Base-by-base conservation (phyloP, 92 coral and sea anemone genomes). In the Heteractis magnifica region DNA sequence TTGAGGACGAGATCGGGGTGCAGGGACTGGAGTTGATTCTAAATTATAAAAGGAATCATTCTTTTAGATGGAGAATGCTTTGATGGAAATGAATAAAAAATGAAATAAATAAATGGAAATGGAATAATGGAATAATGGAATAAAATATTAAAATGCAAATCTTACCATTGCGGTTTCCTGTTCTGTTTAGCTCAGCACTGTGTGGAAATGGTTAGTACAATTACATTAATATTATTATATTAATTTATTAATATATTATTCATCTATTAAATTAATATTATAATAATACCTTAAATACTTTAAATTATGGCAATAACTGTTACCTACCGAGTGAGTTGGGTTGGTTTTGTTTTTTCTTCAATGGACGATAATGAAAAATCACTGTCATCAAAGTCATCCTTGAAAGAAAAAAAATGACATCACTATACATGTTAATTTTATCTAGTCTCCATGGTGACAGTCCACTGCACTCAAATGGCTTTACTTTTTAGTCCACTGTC, bases 301-400 rank as follows among this genome's bases (percentile, higher is more conserved):
- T 10, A 12, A 15, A 12, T 13, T 58, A 58, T 58, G 5, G 10
- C 59, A 10, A 71, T 71, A 8, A 48, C 8, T 6, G 5, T 72
- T 19, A 16, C 90, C 49, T 77, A 93, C 97, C 97, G 84, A 53
- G 85, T 84, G 72, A 62, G 77, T 34, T 91, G 94, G 11, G 84
- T 73, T 49, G 92, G 92, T 60, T 82, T 89, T 15, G 91, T 77
- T 20, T 81, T 87, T 51, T 93, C 96, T 21, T 88, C 94, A 51
- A 90, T 49, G 4, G 97, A 93, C 48, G 97, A 88, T 19, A 91
- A 53, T 23, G 97, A 93, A 76, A 93, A 90, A 62, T 93, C 97
- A 62, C 97, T 93, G 77, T 93, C 97, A 8, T 88, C 82, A 65
- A 77, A 77, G 52, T 75, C 82, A 52, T 77, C 87, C 74, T 74